Evolutionary conservation across 2,797 vertebrate species (phyloP).

Genomic region (Scarus forsteni): DNA sequence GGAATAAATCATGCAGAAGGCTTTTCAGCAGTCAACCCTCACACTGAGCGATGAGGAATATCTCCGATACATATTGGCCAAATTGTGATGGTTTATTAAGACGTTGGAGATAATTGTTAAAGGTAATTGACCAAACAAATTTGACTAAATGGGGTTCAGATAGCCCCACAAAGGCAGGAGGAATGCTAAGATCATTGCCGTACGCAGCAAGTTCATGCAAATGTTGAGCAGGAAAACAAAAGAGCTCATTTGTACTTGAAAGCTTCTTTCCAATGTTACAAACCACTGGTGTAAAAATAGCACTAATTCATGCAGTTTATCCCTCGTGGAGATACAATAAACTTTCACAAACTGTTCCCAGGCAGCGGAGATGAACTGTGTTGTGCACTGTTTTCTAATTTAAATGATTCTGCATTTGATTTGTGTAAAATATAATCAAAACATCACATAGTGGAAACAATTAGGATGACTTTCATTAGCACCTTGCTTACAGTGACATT

Average conservation of each 20-base stretch:
- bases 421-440: slow-evolving; percentile 39
- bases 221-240: slow-evolving; percentile 58
- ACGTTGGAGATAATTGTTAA: slow-evolving; percentile 67
- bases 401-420: slow-evolving; percentile 25
- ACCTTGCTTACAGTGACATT: slow-evolving; percentile 3
- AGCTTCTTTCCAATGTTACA: slow-evolving; percentile 60
- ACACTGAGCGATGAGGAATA: slow-evolving; percentile 58
- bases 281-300: slow-evolving; percentile 65
- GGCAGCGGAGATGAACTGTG: slow-evolving; percentile 20
- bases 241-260: slow-evolving; percentile 72
- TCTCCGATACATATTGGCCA: slow-evolving; percentile 60
- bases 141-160: slow-evolving; percentile 44
- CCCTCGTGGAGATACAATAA: slow-evolving; percentile 31
- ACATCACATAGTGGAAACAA: slow-evolving; percentile 43
- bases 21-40: slow-evolving; percentile 53
- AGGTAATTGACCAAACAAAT: slow-evolving; percentile 67
- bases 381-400: slow-evolving; percentile 25
- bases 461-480: slow-evolving; percentile 27
- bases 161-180: slow-evolving; percentile 23
- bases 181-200: slow-evolving; percentile 35
- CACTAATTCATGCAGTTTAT: slow-evolving; percentile 52
- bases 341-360: slow-evolving; percentile 37
- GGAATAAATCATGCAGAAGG: slow-evolving; percentile 67
- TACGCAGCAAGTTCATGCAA: slow-evolving; percentile 38
- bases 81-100: slow-evolving; percentile 72